Base-by-base conservation (phyloP, 2,888 invertebrate genomes). In the Parascotia fuliginaria region DNA sequence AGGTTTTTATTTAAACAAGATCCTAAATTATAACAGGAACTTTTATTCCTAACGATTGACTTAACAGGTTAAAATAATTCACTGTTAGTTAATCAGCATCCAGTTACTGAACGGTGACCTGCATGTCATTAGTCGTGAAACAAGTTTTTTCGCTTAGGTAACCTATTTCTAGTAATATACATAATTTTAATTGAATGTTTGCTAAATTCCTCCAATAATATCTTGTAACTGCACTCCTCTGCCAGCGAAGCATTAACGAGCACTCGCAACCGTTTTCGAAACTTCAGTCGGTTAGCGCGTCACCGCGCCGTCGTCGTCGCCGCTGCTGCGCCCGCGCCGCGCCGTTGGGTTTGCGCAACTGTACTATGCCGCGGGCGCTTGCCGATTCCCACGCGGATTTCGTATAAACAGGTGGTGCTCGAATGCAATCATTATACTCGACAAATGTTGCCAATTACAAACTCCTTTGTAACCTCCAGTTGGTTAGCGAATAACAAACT, bases 351-450 rank as follows among this genome's bases (percentile, higher is more conserved):
- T 89, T 89, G 82, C 85, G 86, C 85, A 89, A 89, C 68, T 54
- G 66, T 48, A 46, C 51, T 68, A 71, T 61, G 75, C 78, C 74
- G 68, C 79, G 63, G 72, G 79, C 82, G 64, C 71, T 74, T 67
- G 70, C 68, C 73, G 80, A 81, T 91, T 92, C 91, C 91, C 91
- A 92, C 91, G 91, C 91, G 85, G 87, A 89, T 89, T 91, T 90
- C 87, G 83, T 86, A 84, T 78, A 82, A 81, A 79, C 86, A 88
- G 85, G 84, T 87, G 89, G 77, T 77, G 77, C 73, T 81, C 77
- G 73, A 76, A 77, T 78, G 77, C 77, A 81, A 77, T 80, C 77
- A 79, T 76, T 80, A 75, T 65, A 71, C 62, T 65, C 65, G 53
- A 70, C 79, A 73, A 81, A 81, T 75, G 75, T 79, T 80, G 70